Conservation (phyloP, 2,113 vertebrate genomes). For the Rafetus swinhoei region DNA sequence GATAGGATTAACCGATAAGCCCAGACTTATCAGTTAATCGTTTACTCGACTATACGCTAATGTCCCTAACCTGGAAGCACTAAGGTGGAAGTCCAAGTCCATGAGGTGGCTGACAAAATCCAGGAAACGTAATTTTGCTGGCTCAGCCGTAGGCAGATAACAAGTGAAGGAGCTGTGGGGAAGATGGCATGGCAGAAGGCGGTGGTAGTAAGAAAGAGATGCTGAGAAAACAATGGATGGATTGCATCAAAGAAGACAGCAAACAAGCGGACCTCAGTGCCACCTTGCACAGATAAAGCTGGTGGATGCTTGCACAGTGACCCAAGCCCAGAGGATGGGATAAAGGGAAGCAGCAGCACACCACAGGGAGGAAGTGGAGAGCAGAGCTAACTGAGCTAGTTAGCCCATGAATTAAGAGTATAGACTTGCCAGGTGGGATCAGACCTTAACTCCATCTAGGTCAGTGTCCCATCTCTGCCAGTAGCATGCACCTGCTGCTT, state of each 20-base stretch:
- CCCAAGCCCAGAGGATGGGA: neutral
- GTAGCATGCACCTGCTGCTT: neutral
- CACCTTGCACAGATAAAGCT: neutral
- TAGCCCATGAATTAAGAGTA: neutral
- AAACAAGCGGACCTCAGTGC: neutral
- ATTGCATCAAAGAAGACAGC: neutral
- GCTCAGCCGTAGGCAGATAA: neutral
- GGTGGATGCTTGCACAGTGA: neutral
- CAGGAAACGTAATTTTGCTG: neutral
- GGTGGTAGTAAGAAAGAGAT: too few relatives aligned
- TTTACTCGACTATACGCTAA: too few relatives aligned
- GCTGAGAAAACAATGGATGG: neutral
- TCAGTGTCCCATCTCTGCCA: neutral
- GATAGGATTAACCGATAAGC: too few relatives aligned
- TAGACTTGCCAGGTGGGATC: neutral
- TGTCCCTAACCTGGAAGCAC: neutral
- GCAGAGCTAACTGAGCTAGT: neutral
- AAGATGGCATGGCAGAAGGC: too few relatives aligned
- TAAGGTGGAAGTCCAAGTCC: neutral
- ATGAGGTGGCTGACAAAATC: neutral
- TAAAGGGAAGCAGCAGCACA: neutral
- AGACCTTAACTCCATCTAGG: neutral
- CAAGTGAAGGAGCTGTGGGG: too few relatives aligned
- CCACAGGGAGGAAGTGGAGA: neutral
- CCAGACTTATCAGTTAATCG: too few relatives aligned